Evolutionary conservation across 2,113 vertebrate species (phyloP).

Genomic region (Pholis gunnellus): DNA sequence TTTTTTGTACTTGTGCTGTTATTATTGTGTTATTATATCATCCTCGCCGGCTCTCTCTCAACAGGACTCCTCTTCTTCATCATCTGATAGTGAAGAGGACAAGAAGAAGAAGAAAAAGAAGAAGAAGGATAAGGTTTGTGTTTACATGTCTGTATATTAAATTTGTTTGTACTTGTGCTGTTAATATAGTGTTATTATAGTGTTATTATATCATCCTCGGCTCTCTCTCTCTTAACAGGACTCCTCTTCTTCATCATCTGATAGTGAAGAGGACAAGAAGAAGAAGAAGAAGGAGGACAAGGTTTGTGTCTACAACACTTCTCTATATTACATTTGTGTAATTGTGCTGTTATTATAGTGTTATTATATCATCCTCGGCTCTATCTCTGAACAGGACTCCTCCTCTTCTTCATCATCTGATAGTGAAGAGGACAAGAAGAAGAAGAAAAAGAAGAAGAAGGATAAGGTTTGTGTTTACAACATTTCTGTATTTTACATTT

Average conservation of each 20-base stretch:
- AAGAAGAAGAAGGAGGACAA: constrained; percentile 53
- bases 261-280: constrained; percentile 46
- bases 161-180: neutral
- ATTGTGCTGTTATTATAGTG: neutral
- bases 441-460: constrained; percentile 53
- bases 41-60: neutral
- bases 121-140: constrained; percentile 46
- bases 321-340: neutral
- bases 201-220: neutral
- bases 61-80: constrained; percentile 58
- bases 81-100: constrained; percentile 52
- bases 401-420: constrained; percentile 52
- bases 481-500: neutral
- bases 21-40: neutral
- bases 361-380: neutral
- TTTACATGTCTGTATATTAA: neutral
- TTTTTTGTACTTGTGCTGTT: neutral
- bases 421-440: constrained; percentile 62
- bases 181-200: neutral
- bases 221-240: constrained; percentile 29
- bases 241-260: constrained; percentile 56
- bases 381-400: constrained; percentile 49
- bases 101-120: constrained; percentile 47
- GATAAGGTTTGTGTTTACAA: neutral
- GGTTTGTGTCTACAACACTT: constrained; percentile 8